Conservation (phyloP, 2,113 vertebrate species). For the Xenopus tropicalis region UCB_Xtro_10.0 CM004444.2:92585001-92585500, state of each 20-base stretch:
- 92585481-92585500: conserved; percentile 34
- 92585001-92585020: too few relatives aligned
- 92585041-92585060: too few relatives aligned
- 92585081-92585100: conserved; percentile 13
- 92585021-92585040: too few relatives aligned
- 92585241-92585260: conserved; percentile 30
- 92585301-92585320: conserved; percentile 16
- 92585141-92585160: neutral
- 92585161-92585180: conserved; percentile 24
- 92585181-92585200: conserved; percentile 27
- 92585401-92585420: conserved; percentile 38
- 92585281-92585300: conserved; percentile 18
- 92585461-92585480: conserved; percentile 37
- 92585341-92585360: conserved; percentile 24
- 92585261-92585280: neutral
- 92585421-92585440: conserved; percentile 41
- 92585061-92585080: neutral
- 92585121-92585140: conserved; percentile 4
- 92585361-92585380: conserved; percentile 39
- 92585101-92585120: conserved; percentile 12
- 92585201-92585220: conserved; percentile 5
- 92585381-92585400: conserved; percentile 39
- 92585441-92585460: conserved; percentile 39
- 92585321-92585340: conserved; percentile 36
- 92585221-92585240: conserved; percentile 35